Evolutionary conservation across 1,140 invertebrate species (phyloP).

Genomic region (Leptinotarsa defecta): DNA sequence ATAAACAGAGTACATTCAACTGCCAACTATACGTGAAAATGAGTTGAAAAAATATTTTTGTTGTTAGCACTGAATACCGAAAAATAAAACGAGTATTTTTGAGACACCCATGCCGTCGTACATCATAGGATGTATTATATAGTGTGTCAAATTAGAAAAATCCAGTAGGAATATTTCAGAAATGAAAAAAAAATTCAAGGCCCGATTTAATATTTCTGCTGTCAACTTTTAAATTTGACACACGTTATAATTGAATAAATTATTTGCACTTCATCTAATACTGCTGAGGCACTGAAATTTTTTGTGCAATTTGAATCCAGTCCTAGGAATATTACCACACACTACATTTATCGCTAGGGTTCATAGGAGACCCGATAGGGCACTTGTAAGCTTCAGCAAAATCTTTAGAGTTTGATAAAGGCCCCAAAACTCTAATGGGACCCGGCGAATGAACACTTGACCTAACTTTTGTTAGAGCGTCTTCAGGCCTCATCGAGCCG

Average conservation of each 20-base stretch:
- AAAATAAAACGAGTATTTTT: background rate
- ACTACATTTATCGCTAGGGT: conserved; percentile 87
- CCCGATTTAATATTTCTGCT: background rate
- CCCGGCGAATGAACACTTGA: conserved; percentile 96
- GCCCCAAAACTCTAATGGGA: conserved; percentile 87
- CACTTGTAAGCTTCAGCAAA: conserved; percentile 86
- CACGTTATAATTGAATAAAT: background rate
- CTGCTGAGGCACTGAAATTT: conserved; percentile 21
- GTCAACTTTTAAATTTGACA: background rate
- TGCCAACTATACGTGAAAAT: background rate
- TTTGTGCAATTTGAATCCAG: background rate
- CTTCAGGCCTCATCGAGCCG: conserved; percentile 94
- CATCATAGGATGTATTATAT: no score
- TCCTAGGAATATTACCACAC: conserved; percentile 75
- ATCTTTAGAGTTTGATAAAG: conserved; percentile 89
- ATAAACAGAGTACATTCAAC: background rate
- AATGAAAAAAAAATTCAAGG: no score
- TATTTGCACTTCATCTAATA: background rate
- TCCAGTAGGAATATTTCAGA: no score
- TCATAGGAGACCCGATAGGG: conserved; percentile 82
- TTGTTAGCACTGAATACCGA: background rate
- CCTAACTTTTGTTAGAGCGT: conserved; percentile 90
- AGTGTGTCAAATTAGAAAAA: no score
- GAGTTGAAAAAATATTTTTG: background rate
- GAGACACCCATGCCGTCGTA: background rate